phyloP scores from a whole-genome alignment of 2,888 invertebrate genomes.

The Rhingia campestris region DNA sequence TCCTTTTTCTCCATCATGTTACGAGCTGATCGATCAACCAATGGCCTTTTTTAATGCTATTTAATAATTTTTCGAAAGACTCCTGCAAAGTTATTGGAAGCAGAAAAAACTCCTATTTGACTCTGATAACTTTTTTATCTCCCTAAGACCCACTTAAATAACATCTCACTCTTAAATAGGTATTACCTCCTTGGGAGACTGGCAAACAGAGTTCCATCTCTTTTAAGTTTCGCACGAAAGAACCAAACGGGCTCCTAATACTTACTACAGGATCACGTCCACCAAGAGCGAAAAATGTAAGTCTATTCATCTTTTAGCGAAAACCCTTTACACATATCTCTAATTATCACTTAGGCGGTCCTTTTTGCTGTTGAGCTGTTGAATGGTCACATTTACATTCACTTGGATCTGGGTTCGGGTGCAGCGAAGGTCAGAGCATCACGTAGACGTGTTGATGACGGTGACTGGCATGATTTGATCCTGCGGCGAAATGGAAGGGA shows the following conservation, averaged over 20 bases:
- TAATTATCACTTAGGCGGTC: conserved; percentile 86
- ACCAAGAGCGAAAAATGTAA: conserved; percentile 86
- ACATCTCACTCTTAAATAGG: conserved; percentile 74
- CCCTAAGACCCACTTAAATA: neutral
- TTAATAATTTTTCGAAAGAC: no score
- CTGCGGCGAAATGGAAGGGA: conserved; percentile 92
- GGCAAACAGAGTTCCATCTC: conserved; percentile 94
- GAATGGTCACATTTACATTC: conserved; percentile 95
- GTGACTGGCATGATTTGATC: conserved; percentile 95
- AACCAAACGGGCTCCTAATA: conserved; percentile 96
- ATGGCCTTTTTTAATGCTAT: no score
- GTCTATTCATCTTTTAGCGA: conserved; percentile 29
- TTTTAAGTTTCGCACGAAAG: conserved; percentile 97
- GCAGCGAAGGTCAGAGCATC: conserved; percentile 93
- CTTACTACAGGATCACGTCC: conserved; percentile 93
- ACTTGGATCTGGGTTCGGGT: conserved; percentile 96
- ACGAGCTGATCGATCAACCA: no score
- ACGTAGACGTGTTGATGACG: conserved; percentile 92
- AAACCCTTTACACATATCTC: neutral
- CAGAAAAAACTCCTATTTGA: no score
- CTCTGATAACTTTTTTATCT: no score
- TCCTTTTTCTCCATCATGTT: no score
- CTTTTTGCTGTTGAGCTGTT: conserved; percentile 96
- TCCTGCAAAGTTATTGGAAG: no score
- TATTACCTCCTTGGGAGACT: conserved; percentile 94